phyloP scores from a whole-genome alignment of 2,888 invertebrate genomes.

The Byasa hedistus region DNA sequence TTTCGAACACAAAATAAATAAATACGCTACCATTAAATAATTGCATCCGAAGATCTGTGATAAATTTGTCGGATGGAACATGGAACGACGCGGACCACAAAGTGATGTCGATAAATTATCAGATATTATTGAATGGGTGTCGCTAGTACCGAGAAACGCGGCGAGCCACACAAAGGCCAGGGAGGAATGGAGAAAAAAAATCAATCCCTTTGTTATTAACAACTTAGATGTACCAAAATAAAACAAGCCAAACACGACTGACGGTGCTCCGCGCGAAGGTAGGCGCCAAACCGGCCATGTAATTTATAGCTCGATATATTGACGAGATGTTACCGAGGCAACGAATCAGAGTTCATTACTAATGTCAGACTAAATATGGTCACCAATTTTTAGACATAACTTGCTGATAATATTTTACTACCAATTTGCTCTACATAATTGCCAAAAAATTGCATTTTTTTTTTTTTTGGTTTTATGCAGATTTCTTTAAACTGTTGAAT shows the following conservation, averaged over 20 bases:
- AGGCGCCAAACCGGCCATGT: slow-evolving; percentile 47
- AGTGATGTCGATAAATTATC: slow-evolving; percentile 49
- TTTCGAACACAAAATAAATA: no score
- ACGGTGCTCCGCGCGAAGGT: slow-evolving; percentile 49
- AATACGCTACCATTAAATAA: no score
- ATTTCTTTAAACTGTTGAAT: no score
- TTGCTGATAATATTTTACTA: no score
- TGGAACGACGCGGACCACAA: slow-evolving; percentile 17
- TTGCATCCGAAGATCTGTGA: no score
- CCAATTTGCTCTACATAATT: no score
- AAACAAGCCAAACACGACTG: slow-evolving; percentile 57
- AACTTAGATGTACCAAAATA: slow-evolving; percentile 75
- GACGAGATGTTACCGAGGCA: slow-evolving; percentile 30
- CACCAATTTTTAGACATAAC: no score
- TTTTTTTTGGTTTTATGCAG: no score
- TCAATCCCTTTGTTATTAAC: slow-evolving; percentile 76
- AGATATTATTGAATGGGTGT: slow-evolving; percentile 68
- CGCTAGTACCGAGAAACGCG: slow-evolving; percentile 65
- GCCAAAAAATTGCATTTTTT: no score
- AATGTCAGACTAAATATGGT: background rate
- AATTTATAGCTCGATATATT: slow-evolving; percentile 52
- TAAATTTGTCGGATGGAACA: slow-evolving; percentile 26
- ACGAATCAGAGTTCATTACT: slow-evolving; percentile 12
- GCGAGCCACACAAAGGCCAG: slow-evolving; percentile 65
- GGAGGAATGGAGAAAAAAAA: slow-evolving; percentile 65